Conservation (phyloP, 2,888 invertebrate genomes). For the Phrixothrix hirtus region DNA sequence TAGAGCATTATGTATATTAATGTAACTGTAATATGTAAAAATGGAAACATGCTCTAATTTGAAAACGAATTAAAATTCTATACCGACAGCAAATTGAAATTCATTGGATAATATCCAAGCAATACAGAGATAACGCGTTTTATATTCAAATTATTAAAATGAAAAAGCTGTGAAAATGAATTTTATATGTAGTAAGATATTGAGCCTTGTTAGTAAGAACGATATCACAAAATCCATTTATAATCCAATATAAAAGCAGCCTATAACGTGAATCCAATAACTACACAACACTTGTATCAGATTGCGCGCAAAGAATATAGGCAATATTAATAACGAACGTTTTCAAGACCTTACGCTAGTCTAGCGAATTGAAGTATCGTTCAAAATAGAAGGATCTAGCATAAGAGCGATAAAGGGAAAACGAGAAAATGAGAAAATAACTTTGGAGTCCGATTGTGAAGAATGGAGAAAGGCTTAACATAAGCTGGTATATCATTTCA, state of each 20-base stretch:
- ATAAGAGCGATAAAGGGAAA: conserved; percentile 40
- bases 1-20: too few species aligned
- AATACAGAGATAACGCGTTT: too few species aligned
- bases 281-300: conserved; percentile 20
- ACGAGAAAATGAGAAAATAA: conserved; percentile 42
- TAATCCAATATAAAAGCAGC: conserved; percentile 14
- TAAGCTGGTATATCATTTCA: conserved; percentile 39
- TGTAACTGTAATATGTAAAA: too few species aligned
- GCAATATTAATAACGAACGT: conserved; percentile 28
- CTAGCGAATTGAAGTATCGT: conserved; percentile 30
- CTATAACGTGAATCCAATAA: conserved; percentile 18
- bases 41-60: too few species aligned
- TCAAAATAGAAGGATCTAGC: conserved; percentile 28
- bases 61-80: too few species aligned
- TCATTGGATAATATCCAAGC: too few species aligned
- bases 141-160: too few species aligned
- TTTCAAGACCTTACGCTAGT: conserved; percentile 16
- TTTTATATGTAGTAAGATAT: neutral
- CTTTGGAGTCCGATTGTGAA: conserved; percentile 40
- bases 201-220: conserved; percentile 6
- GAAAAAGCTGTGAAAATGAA: neutral
- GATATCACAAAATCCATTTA: conserved; percentile 15
- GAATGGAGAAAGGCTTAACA: conserved; percentile 39
- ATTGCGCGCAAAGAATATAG: conserved; percentile 18
- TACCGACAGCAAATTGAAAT: too few species aligned